Evolutionary conservation across 2,113 vertebrate species (phyloP), one percentile per base, ranked within the genome.

Genomic region (Sinocyclocheilus maitianheensis): DNA sequence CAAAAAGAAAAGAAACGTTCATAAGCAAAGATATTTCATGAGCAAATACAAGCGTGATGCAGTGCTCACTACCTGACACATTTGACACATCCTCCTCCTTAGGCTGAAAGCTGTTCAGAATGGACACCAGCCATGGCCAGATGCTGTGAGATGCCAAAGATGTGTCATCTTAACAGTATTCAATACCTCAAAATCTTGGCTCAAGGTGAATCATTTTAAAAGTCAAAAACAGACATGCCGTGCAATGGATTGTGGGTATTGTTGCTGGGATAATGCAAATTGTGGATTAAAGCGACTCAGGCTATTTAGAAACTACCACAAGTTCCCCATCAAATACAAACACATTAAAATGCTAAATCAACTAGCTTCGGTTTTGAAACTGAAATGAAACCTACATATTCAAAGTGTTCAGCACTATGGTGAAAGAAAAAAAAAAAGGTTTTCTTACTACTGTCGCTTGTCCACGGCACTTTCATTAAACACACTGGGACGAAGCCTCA

Each of bases 111-210:
- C 97, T 97, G 93, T 99, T 99, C 63, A 99, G 96, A 90, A 99
- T 96, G 85, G 97, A 96, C 87, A 98, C 98, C 77, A 99, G 93
- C 97, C 98, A 99, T 18, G 98, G 97, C 98, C 98, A 99, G 92
- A 99, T 92, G 83, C 98, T 99, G 91, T 18, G 58, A 43, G 48
- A 84, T 12, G 8, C 5, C 69, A 74, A 81, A 87, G 60, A 90
- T 26, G 76, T 69, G 37, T 55, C 63, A 84, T 72, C 14, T 82
- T 82, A 30, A 30, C 62, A 65, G 7, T 43, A 43, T 43, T 43
- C 43, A 71, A 14, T 14, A 30, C 16, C 24, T n/a, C 80, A 71
- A 11, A 71, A 4, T 53, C 16, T 7, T 22, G 9, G 14, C 79
- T 65, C 37, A 63, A 7, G 13, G 22, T n/a, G 11, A 43, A 81